Base-by-base conservation (phyloP, 2,888 invertebrate species). In the Xylocampa areola region DNA sequence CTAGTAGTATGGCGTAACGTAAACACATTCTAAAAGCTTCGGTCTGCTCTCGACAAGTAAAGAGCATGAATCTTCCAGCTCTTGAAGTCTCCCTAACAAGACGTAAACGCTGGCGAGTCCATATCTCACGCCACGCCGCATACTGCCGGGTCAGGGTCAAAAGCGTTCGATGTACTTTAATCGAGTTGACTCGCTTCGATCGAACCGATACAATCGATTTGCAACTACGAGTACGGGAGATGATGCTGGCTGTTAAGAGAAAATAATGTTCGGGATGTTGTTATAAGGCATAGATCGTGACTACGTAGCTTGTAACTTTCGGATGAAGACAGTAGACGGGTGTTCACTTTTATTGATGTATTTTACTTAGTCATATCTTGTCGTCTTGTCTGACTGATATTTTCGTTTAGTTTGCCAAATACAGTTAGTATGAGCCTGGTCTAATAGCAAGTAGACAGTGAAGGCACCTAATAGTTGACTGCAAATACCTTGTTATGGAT, bases 101-200 rank as follows among this genome's bases (percentile, higher is more conserved):
- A 80, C 79, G 72, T 78, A 82, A 82, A 84, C 79, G 84, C 77
- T 80, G 79, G 73, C 68, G 72, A 77, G 79, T 76, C 78, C 80
- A 85, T 84, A 80, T 79, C 73, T 77, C 79, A 75, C 78, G 75
- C 73, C 64, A 68, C 68, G 64, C 66, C 64, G 75, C 73, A 67
- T 59, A 64, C 74, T 58, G 59, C 54, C 68, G 62, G 85, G 86
- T 82, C 82, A 81, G 80, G 88, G 86, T 87, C 84, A 85, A 79
- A 78, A 79, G 80, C 82, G 81, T 84, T 86, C 78, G 79, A 81
- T 81, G 77, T 76, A 82, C 81, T 80, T 73, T 76, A 78, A 84
- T 80, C 77, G 80, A 79, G 73, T 73, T 73, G 67, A 76, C 57
- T 75, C 64, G 66, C 63, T 53, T 62, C 64, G 67, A 75, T 75